These are phyloP conservation scores for Orthonychiurus folsomi DNA, from an alignment of 2,888 invertebrate species.

Conservation along the genomic window DNA sequence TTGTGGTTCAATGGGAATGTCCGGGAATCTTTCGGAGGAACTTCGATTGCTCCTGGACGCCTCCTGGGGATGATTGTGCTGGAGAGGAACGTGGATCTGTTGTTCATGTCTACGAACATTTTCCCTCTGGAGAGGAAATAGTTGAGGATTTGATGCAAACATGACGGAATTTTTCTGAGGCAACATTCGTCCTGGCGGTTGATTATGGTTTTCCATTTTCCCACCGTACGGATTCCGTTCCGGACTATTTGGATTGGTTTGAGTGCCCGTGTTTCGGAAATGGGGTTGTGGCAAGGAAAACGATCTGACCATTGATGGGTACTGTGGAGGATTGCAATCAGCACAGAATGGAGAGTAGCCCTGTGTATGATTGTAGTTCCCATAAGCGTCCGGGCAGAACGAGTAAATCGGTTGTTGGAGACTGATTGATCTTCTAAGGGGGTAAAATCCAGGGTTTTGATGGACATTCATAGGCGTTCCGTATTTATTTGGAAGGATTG, in stretches of 20 bases:
- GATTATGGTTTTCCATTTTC: slow-evolving; percentile 4
- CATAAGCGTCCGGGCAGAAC: slow-evolving; percentile 23
- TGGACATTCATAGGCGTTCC: slow-evolving; percentile 5
- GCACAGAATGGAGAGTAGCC: slow-evolving; percentile 30
- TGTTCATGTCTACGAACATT: slow-evolving; percentile 38
- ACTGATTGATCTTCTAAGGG: slow-evolving; percentile 33
- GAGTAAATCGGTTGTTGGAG: slow-evolving; percentile 33
- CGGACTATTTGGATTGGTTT: slow-evolving; percentile 37
- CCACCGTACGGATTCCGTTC: slow-evolving; percentile 23
- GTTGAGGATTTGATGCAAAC: slow-evolving; percentile 38
- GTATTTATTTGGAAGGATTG: slow-evolving; percentile 28
- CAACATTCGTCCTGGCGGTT: neutral
- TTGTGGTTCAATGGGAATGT: slow-evolving; percentile 15
- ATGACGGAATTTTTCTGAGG: slow-evolving; percentile 33
- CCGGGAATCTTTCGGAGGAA: slow-evolving; percentile 10
- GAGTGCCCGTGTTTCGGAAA: slow-evolving; percentile 32
- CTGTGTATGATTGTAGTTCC: neutral
- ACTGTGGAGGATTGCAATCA: slow-evolving; percentile 20
- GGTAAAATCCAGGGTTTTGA: slow-evolving; percentile 27
- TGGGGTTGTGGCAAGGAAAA: slow-evolving; percentile 32
- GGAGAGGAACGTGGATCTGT: neutral
- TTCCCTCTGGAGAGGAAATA: slow-evolving; percentile 20
- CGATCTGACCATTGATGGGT: slow-evolving; percentile 31
- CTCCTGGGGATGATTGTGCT: neutral
- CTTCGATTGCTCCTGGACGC: neutral